Evolutionary conservation across 2,797 vertebrate genomes (phyloP), one percentile per base, ranked within the genome.

Genomic region (Cheracebus regulus): DNA sequence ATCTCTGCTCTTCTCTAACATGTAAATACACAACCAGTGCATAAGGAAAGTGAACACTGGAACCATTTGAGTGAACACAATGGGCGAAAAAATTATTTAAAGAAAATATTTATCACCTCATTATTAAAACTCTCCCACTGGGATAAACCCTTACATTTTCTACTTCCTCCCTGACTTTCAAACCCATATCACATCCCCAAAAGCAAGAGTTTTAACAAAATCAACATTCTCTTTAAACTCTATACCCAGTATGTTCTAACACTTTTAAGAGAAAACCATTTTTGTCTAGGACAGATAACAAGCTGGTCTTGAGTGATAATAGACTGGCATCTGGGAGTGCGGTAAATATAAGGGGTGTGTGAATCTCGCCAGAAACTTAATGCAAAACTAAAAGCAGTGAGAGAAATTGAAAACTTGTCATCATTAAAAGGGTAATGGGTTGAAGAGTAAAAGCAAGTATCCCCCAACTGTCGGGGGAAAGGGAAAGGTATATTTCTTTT

Each of bases 301-400:
- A 96, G 93, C 90, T 97, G 90, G 92, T 90, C 79, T 97, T 50
- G 4, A 12, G 36, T 88, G 92, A 98, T 97, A 97, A 96, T 4
- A 88, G 85, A 93, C 50, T 90, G 79, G 44, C 92, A 97, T 75
- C 64, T 19, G 5, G 64, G 52, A 95, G 33, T 76, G 30, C 76
- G 52, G 96, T 96, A 39, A 88, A 9, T 90, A 90, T 93, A 55
- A 86, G 30, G 76, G 57, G 78, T 79, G 28, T 73, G 52, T 24
- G 14, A 96, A 82, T 97, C 95, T 96, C 84, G 50, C 70, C 52
- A 61, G 72, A 70, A 97, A 93, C 72, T 96, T 85, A 93, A 73
- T 81, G 83, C 73, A 61, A 61, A 96, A 93, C 83, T 89, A 82
- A 93, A 96, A 87, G 94, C 36, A 85, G 82, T 36, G 55, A 93